A percentile compares a stretch with the other conserved stretches of the same genome.
phyloP scores from a whole-genome alignment of 2,888 invertebrate genomes.

The Patella caerulea region DNA sequence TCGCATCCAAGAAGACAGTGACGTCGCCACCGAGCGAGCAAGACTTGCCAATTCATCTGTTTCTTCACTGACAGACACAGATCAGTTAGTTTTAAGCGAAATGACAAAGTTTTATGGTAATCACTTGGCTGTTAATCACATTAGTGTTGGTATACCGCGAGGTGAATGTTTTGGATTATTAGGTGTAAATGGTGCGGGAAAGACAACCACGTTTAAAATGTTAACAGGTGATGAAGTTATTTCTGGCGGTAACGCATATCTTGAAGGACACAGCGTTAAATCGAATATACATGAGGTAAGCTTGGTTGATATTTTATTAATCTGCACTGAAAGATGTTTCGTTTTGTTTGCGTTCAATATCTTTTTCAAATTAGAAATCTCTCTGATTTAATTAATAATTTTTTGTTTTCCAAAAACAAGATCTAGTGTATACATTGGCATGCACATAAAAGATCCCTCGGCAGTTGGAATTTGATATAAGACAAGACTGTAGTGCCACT shows the following conservation, averaged over 20 bases:
- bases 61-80: conserved; percentile 37
- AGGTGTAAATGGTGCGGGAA: conserved; percentile 77
- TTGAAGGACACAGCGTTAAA: conserved; percentile 74
- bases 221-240: conserved; percentile 84
- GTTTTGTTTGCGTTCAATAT: too few relatives aligned
- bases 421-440: too few relatives aligned
- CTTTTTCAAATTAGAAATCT: too few relatives aligned
- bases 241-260: conserved; percentile 80
- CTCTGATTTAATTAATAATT: too few relatives aligned
- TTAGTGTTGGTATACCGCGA: conserved; percentile 80
- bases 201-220: conserved; percentile 81
- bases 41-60: conserved; percentile 59
- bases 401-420: too few relatives aligned
- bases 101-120: conserved; percentile 83
- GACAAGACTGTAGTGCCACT: too few relatives aligned
- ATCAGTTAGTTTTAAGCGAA: conserved; percentile 76
- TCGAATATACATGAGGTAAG: conserved; percentile 61
- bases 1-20: conserved; percentile 64
- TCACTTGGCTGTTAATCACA: conserved; percentile 81
- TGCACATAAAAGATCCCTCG: too few relatives aligned
- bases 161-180: conserved; percentile 87
- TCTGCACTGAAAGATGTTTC: background rate
- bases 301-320: background rate
- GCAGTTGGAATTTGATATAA: too few relatives aligned
- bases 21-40: conserved; percentile 69